Conservation (phyloP, 2,888 invertebrate species). For the Syrphus vitripennis region DNA sequence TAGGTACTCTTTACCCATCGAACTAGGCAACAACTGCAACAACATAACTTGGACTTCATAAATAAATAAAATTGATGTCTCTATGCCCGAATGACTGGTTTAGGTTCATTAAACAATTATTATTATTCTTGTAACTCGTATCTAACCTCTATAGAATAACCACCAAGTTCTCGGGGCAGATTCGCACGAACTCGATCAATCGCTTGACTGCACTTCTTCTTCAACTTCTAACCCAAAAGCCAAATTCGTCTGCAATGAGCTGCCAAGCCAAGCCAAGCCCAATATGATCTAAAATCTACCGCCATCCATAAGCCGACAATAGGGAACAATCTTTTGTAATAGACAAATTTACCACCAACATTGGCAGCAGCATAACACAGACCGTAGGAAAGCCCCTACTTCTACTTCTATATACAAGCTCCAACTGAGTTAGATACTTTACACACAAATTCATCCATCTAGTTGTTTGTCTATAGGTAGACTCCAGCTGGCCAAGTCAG, state of each 20-base stretch:
- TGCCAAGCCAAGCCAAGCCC: conserved; percentile 59
- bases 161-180: conserved; percentile 46
- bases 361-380: conserved; percentile 24
- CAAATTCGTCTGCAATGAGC: conserved; percentile 27
- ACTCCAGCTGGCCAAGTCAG: conserved; percentile 29
- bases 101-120: conserved; percentile 68
- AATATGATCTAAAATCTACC: conserved; percentile 47
- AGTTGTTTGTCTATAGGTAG: conserved; percentile 20
- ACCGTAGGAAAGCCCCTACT: conserved; percentile 25
- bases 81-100: conserved; percentile 61
- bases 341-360: conserved; percentile 65
- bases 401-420: background rate
- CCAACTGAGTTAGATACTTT: conserved; percentile 49
- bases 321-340: conserved; percentile 63
- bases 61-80: conserved; percentile 55
- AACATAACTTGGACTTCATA: conserved; percentile 16
- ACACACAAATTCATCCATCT: conserved; percentile 43
- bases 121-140: conserved; percentile 40
- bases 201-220: conserved; percentile 66
- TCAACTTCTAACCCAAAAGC: conserved; percentile 28
- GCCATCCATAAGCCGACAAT: conserved; percentile 33
- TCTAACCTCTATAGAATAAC: conserved; percentile 29
- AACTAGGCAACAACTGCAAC: background rate
- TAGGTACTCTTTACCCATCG: background rate
- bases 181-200: conserved; percentile 70